Evolutionary conservation across 2,113 vertebrate species (phyloP), one percentile per base, ranked within the genome.

Genomic region (Rafetus swinhoei): DNA sequence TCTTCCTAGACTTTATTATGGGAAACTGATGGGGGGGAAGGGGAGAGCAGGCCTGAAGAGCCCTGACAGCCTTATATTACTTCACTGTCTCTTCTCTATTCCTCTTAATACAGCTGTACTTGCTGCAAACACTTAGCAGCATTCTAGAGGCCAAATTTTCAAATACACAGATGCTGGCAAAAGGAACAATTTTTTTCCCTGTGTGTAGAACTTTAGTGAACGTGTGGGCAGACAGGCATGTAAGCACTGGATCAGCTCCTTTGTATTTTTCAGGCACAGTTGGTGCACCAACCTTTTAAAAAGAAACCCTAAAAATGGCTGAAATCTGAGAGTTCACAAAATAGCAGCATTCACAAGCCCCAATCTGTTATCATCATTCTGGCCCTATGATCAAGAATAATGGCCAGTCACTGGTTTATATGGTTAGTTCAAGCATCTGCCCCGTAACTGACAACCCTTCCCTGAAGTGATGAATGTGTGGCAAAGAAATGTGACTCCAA

Each of bases 81-180:
- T 24, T 74, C 5, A 9, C 35, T 39, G 5, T 15, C 21, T 9
- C 53, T 81, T 89, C 90, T 81, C 39, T 22, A 15, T 85, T 54
- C 25, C 81, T 13, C 56, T 81, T 29, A 54, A 7, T 85, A 69
- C 24, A 92, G 81, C 22, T 32, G 3, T 76, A 15, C 0, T 0
- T 39, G 53, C 29, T 84, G 32, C 16, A 72, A 57, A 24, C 35
- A 59, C 85, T 93, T 81, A 79, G 24, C 80, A 82, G 88, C 2
- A 29, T 25, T 87, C 62, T 87, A 18, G 69, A 84, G 52, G 83
- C 69, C 25, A 2, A 15, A 19, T 65, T 93, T 77, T 76, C 24
- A 6, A 77, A 24, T 1, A n/a, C 85, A 39, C 15, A 25, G 50
- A 69, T 32, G 57, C 27, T 92, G 86, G 35, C 35, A 18, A 39